These are phyloP conservation scores for Drosophila limbata DNA, from an alignment of 2,888 invertebrate species.

Conservation along the genomic window DNA sequence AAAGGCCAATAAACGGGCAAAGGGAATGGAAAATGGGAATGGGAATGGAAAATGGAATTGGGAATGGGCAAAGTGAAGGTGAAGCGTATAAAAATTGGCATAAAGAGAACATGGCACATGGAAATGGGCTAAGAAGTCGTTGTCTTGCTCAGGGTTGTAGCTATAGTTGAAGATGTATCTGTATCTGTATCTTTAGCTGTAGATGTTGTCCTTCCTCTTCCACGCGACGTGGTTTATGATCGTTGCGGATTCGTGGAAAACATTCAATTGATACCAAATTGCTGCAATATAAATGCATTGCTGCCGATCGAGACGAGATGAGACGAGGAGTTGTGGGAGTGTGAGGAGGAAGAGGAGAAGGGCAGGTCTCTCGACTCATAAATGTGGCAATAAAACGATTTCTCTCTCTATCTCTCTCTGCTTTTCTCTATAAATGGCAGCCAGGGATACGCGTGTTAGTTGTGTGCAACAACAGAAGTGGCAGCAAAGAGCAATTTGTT, in stretches of 20 bases:
- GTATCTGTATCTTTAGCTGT: conserved; percentile 8
- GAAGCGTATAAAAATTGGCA: conserved; percentile 74
- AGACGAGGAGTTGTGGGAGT: background rate
- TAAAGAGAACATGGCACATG: conserved; percentile 47
- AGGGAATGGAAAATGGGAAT: conserved; percentile 24
- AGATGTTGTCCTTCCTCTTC: conserved; percentile 45
- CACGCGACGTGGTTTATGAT: conserved; percentile 79
- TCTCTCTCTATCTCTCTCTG: conserved; percentile 23
- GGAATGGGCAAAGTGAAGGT: conserved; percentile 66
- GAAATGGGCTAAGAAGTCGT: conserved; percentile 49
- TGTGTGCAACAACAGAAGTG: conserved; percentile 41
- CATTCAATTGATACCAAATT: conserved; percentile 79
- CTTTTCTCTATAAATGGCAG: conserved; percentile 51
- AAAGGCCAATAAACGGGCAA: conserved; percentile 71
- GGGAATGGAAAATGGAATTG: conserved; percentile 19
- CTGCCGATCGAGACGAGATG: conserved; percentile 69
- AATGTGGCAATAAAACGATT: conserved; percentile 67
- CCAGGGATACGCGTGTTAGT: conserved; percentile 63
- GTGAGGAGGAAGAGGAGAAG: background rate
- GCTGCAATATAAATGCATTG: conserved; percentile 79
- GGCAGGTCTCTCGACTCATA: conserved; percentile 55
- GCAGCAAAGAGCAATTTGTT: conserved; percentile 69
- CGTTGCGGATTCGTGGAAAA: conserved; percentile 71
- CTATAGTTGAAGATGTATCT: background rate
- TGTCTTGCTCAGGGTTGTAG: conserved; percentile 23